Conservation (phyloP, 2,797 vertebrate species). For the Gallinago nigripennis region DNA sequence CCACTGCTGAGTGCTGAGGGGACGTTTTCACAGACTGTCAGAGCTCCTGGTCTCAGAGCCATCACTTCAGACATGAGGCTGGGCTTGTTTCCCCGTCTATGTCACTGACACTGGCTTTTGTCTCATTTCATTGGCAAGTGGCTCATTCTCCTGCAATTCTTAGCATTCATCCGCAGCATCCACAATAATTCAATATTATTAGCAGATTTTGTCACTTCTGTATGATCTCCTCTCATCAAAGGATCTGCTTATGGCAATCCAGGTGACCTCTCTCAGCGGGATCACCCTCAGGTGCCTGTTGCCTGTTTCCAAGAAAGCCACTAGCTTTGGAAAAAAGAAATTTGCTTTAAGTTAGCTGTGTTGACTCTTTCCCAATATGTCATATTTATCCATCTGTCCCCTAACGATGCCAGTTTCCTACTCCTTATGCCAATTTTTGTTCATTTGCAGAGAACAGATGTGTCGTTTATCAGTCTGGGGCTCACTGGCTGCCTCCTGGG, state of each 20-base stretch:
- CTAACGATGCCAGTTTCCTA: constrained; percentile 28
- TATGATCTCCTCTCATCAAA: background rate
- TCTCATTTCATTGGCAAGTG: background rate
- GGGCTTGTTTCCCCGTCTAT: background rate
- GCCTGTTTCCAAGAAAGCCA: background rate
- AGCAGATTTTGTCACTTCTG: background rate
- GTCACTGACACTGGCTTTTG: background rate
- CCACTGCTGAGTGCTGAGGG: background rate
- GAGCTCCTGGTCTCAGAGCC: background rate
- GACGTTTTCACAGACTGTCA: background rate
- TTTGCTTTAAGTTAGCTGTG: background rate
- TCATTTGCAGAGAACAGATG: constrained; percentile 62
- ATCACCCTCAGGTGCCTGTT: background rate
- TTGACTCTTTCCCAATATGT: background rate
- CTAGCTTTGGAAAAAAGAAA: background rate
- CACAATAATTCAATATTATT: background rate
- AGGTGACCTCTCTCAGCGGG: background rate
- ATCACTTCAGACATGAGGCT: background rate
- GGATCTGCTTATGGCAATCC: background rate
- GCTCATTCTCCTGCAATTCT: background rate
- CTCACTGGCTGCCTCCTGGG: background rate
- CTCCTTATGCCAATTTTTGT: constrained; percentile 49
- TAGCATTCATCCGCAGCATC: background rate
- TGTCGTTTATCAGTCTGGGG: constrained; percentile 28
- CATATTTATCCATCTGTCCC: constrained; percentile 36